These are phyloP conservation scores for Didymodactylos carnosus DNA, from an alignment of 2,888 invertebrate species.

Conservation along the genomic window DNA sequence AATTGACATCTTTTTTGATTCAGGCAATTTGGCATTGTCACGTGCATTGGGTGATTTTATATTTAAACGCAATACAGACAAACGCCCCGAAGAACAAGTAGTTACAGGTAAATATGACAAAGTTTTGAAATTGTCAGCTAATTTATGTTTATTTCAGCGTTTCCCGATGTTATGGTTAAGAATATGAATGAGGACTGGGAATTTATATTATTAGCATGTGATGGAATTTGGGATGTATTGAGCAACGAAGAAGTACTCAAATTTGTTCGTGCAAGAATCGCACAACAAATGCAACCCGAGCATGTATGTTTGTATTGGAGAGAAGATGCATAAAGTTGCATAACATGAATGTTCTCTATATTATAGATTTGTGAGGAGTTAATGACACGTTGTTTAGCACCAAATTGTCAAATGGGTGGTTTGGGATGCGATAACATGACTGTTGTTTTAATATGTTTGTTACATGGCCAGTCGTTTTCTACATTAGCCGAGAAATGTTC, in stretches of 20 bases:
- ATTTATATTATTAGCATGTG: slow-evolving; percentile 85
- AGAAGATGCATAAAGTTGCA: neutral
- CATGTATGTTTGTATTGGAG: slow-evolving; percentile 37
- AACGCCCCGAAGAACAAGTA: slow-evolving; percentile 75
- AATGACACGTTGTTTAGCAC: slow-evolving; percentile 77
- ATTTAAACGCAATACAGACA: slow-evolving; percentile 70
- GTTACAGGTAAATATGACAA: slow-evolving; percentile 54
- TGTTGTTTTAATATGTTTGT: slow-evolving; percentile 63
- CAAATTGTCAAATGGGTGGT: slow-evolving; percentile 86
- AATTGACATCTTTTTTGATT: neutral
- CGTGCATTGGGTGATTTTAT: slow-evolving; percentile 88
- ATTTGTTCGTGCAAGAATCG: slow-evolving; percentile 64
- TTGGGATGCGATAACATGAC: slow-evolving; percentile 99
- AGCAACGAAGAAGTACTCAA: slow-evolving; percentile 76
- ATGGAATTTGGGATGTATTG: slow-evolving; percentile 98
- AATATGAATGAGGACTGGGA: slow-evolving; percentile 72
- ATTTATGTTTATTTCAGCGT: slow-evolving; percentile 44
- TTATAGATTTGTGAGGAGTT: slow-evolving; percentile 69
- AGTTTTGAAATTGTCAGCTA: neutral
- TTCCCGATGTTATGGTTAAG: slow-evolving; percentile 67
- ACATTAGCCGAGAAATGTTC: slow-evolving; percentile 30
- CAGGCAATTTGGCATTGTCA: slow-evolving; percentile 66
- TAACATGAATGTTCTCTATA: neutral
- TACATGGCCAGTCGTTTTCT: slow-evolving; percentile 37
- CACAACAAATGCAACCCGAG: slow-evolving; percentile 64